Evolutionary conservation across 2,888 invertebrate species (phyloP).

Genomic region (Idaea dimidiata): DNA sequence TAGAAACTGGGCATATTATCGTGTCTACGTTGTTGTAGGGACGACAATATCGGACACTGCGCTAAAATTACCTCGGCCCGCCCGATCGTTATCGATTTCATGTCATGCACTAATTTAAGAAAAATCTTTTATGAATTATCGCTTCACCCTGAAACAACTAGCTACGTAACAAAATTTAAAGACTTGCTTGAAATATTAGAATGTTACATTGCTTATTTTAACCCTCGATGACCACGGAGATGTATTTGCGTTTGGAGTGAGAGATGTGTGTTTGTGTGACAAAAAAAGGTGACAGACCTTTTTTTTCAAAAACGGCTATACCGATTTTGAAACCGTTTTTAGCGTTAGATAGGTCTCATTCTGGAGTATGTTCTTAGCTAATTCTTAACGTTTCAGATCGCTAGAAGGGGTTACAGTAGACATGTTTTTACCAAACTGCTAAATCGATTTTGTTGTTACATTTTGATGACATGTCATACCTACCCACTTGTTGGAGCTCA

Average conservation of each 20-base stretch:
- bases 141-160: constrained; percentile 22
- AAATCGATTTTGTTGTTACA: too few species aligned
- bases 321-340: too few species aligned
- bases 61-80: constrained; percentile 45
- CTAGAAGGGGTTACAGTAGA: too few species aligned
- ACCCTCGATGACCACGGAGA: not conserved
- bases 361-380: too few species aligned
- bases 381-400: too few species aligned
- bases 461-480: not conserved
- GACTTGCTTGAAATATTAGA: constrained; percentile 31
- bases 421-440: too few species aligned
- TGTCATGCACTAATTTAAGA: constrained; percentile 65
- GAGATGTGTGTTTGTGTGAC: too few species aligned
- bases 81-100: constrained; percentile 59
- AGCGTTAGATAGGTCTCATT: too few species aligned
- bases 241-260: too few species aligned
- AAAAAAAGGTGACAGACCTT: too few species aligned
- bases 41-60: constrained; percentile 33
- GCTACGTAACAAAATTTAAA: constrained; percentile 24
- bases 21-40: not conserved
- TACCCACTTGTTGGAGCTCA: not conserved
- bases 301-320: too few species aligned
- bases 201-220: constrained; percentile 11
- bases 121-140: constrained; percentile 49
- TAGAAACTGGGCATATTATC: too few species aligned